Base-by-base conservation (phyloP, 2,888 invertebrate species). In the Trachelus tabidus region DNA sequence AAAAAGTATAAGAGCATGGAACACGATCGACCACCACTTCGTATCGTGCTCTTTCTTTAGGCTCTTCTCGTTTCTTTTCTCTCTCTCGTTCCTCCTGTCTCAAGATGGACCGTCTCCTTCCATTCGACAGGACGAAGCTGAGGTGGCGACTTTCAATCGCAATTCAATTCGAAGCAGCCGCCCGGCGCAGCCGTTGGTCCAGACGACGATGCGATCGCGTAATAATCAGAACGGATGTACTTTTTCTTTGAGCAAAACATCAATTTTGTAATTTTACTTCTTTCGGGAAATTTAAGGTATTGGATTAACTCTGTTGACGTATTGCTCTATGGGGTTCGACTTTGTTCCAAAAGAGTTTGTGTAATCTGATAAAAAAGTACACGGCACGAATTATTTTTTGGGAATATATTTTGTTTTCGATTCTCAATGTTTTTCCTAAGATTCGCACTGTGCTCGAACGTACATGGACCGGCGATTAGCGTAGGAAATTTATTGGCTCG, bases 141-240 rank as follows among this genome's bases (percentile, higher is more conserved):
- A 77, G 77, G 77, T 75, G 77, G 77, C 77, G 77, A 77, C 69
- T 77, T 77, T 77, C 77, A 77, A 77, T 77, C 69, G 75, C 56
- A 75, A 77, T 77, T 77, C 77, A 75, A 77, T 75, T 77, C 40
- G 71, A 34, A 75, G 33, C 75, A 77, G 15, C 31, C 68, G 37
- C 68, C 40, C 40, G 23, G 23, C 23, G 40, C 9, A 56, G 40
- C 40, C 56, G 23, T 23, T 56, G 23, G 9, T 23, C 9, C 56
- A 56, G 23, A 56, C 56, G 40, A 56, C 23, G 56, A 56, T 56
- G 23, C 56, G 9, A 56, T 56, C 9, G 40, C 56, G 56, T 56
- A 56, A 56, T 56, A 56, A 23, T 23, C 23, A 15, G 23, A 6
- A 56, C 56, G 56, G 56, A 56, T 23, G 23, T 56, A 23, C 56